Percentiles rank a stretch among this genome's conserved stretches.
Evolutionary conservation across 2,113 vertebrate genomes (phyloP).

Genomic region (Budorcas taxicolor): DNA sequence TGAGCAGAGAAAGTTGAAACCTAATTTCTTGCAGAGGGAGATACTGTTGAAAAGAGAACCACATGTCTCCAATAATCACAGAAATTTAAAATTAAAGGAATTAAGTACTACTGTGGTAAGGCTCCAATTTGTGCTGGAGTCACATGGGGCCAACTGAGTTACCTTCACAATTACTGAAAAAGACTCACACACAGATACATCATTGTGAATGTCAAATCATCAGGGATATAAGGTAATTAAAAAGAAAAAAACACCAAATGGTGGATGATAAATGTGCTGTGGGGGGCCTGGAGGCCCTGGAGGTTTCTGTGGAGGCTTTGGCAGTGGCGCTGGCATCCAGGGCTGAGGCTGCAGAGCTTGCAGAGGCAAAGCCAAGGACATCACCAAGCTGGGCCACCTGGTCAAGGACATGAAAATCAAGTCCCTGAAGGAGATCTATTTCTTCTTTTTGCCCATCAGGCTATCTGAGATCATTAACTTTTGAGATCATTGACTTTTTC

Average conservation of each 20-base stretch:
- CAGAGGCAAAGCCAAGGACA: not conserved
- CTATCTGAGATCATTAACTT: not conserved
- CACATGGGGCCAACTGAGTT: not conserved
- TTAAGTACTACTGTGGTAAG: not conserved
- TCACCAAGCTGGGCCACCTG: not conserved
- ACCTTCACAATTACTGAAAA: not conserved
- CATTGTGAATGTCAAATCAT: not conserved
- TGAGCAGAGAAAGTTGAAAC: not conserved
- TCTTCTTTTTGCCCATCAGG: not conserved
- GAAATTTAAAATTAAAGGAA: slow-evolving; percentile 5
- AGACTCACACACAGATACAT: not conserved
- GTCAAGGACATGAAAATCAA: not conserved
- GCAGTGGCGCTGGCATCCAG: not conserved
- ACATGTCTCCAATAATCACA: not conserved
- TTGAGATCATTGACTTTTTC: not conserved
- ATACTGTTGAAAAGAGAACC: not conserved
- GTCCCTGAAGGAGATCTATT: not conserved
- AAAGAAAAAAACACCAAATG: not conserved
- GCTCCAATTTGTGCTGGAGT: not conserved
- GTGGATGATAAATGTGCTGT: not conserved
- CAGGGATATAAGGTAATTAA: not conserved
- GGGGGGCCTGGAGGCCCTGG: not conserved
- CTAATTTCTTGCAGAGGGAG: not conserved
- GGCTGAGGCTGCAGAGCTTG: not conserved
- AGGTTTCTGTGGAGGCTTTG: not conserved